Conservation (phyloP, 1,140 invertebrate species). For the Pseudomyrmex flavicornis region DNA sequence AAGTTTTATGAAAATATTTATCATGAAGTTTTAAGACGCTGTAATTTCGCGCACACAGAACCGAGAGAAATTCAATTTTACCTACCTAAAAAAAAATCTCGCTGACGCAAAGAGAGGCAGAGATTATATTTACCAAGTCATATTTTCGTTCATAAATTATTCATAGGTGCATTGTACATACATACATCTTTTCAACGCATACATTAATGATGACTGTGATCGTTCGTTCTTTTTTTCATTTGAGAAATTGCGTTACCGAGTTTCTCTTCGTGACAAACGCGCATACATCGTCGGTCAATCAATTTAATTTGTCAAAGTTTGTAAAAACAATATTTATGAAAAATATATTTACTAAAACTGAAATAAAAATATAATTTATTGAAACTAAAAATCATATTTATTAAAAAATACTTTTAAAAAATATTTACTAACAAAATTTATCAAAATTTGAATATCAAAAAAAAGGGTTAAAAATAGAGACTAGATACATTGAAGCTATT, state of each 20-base stretch:
- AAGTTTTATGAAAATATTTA: not conserved
- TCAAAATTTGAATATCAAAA: not conserved
- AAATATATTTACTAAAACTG: not conserved
- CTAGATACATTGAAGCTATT: too few relatives aligned
- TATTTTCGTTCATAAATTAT: constrained; percentile 47
- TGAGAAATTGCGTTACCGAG: not conserved
- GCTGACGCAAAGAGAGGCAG: not conserved
- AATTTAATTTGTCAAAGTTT: too few relatives aligned
- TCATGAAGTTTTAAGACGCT: not conserved
- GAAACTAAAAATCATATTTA: too few relatives aligned
- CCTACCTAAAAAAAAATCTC: not conserved
- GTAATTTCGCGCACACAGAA: not conserved
- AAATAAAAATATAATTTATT: not conserved
- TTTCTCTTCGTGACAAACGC: not conserved
- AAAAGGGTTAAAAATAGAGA: not conserved
- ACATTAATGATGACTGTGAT: not conserved
- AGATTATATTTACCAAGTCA: constrained; percentile 30
- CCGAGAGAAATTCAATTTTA: not conserved
- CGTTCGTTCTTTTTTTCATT: not conserved
- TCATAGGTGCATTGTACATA: constrained; percentile 12
- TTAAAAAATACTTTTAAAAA: too few relatives aligned
- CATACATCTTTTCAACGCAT: constrained; percentile 26
- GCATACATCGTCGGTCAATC: not conserved
- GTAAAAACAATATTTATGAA: too few relatives aligned
- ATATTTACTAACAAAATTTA: not conserved